Evolutionary conservation across 2,113 vertebrate genomes (phyloP).

Genomic region (Trinectes maculatus): DNA sequence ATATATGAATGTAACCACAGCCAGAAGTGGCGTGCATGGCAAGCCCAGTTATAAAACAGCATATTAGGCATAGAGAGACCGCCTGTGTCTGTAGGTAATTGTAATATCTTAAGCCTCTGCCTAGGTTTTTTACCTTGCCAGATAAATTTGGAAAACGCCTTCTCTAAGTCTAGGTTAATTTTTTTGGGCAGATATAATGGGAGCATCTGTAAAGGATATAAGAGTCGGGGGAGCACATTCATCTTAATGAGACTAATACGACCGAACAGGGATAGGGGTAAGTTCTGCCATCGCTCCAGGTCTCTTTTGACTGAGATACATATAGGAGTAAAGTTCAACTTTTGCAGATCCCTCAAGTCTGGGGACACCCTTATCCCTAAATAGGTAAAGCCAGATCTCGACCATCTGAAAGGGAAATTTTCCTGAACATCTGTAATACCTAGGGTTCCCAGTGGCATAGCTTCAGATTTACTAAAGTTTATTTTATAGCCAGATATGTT

Average conservation of each 20-base stretch:
- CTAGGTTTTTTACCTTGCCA: background rate
- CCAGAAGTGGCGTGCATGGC: background rate
- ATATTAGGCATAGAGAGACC: background rate
- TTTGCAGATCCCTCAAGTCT: background rate
- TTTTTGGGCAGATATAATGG: background rate
- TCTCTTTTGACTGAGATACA: background rate
- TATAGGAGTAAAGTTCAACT: background rate
- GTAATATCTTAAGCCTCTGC: background rate
- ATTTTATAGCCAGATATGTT: background rate
- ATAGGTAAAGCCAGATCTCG: background rate
- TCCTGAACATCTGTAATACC: background rate
- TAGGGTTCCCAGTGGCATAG: background rate
- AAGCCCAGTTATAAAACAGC: background rate
- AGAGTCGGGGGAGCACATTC: background rate
- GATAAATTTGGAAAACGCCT: background rate
- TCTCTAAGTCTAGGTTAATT: background rate
- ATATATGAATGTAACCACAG: background rate
- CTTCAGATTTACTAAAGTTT: background rate
- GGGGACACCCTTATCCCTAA: background rate
- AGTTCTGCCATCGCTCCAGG: background rate
- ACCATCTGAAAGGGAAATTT: background rate
- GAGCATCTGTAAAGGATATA: background rate
- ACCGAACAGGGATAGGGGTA: background rate
- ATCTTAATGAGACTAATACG: background rate
- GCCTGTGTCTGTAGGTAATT: background rate